phyloP scores from a whole-genome alignment of 2,797 vertebrate genomes.

The Sebastolobus altivelis region DNA sequence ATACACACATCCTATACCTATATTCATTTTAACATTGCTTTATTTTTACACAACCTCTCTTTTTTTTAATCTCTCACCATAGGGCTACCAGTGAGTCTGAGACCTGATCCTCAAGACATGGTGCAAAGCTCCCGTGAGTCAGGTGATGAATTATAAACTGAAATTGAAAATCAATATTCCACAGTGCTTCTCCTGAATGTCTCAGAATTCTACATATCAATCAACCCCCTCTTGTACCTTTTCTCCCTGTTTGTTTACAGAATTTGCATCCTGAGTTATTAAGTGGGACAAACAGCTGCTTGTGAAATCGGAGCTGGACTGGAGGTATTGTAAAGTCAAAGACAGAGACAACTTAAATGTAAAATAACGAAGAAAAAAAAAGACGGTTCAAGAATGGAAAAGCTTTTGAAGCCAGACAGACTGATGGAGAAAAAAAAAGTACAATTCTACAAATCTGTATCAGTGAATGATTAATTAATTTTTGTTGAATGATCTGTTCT shows the following conservation, averaged over 20 bases:
- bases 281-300: conserved; percentile 42
- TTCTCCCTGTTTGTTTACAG: conserved; percentile 60
- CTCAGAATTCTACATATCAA: conserved; percentile 45
- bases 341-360: conserved; percentile 41
- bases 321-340: conserved; percentile 49
- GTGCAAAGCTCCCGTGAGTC: conserved; percentile 18
- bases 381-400: conserved; percentile 67
- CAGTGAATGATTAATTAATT: conserved; percentile 83
- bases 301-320: conserved; percentile 34
- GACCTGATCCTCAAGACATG: conserved; percentile 30
- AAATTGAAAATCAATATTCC: conserved; percentile 55
- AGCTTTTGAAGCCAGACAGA: conserved; percentile 78
- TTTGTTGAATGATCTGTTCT: conserved; percentile 76
- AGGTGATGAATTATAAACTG: conserved; percentile 50
- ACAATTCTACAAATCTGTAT: conserved; percentile 80
- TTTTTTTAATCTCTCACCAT: conserved; percentile 24
- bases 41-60: conserved; percentile 9
- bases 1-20: neutral
- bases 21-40: neutral
- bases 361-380: conserved; percentile 54
- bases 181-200: conserved; percentile 25
- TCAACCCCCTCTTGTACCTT: conserved; percentile 35
- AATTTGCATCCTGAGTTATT: conserved; percentile 16
- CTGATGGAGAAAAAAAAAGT: conserved; percentile 66
- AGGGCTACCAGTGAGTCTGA: conserved; percentile 15